Evolutionary conservation across 2,113 vertebrate genomes (phyloP), one percentile per base, ranked within the genome.

Genomic region (Strigops habroptila): DNA sequence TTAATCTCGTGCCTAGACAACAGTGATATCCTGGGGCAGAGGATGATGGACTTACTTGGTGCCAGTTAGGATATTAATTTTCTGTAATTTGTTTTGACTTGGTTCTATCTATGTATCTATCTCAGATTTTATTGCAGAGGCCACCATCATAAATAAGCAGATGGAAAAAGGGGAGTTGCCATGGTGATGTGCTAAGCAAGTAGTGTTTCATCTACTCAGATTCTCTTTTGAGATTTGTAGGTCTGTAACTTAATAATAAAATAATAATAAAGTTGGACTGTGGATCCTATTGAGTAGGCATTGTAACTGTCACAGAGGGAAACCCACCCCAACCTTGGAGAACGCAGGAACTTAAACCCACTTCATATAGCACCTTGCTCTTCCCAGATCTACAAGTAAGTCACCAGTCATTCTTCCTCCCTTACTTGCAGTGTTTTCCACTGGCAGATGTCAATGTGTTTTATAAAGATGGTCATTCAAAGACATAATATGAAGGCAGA

Each of bases 11-110:
- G 17, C n/a, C n/a, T 49, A 65, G 52, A 48, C 25, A 65, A 18
- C 46, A 85, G 14, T 14, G 10, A 23, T 51, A 24, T 39, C 69
- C 35, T 63, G 35, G 22, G n/a, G 9, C 55, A 90, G 43, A 87
- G 35, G 24, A 69, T 57, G 48, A 57, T 64, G 31, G 18, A 64
- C 28, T 82, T 63, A 64, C 30, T 85, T 63, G 28, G 41, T 91
- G 41, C 14, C 85, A 51, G 31, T 49, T 67, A 83, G 82, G 76
- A 82, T 25, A 77, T 2, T 62, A 0, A 70, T 93, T 86, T 93
- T 77, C 76, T 91, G 31, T 63, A 82, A 91, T 90, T 88, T 74
- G 39, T 93, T 93, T 90, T 96, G 76, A 59, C 68, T 88, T 3
- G 1, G 21, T 57, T 93, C 19, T 88, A 28, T 71, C 69, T 55